A percentile compares a stretch with the other conserved stretches of the same genome.
Conservation (phyloP, 92 coral and sea anemone species). For the Desmophyllum pertusum region DNA sequence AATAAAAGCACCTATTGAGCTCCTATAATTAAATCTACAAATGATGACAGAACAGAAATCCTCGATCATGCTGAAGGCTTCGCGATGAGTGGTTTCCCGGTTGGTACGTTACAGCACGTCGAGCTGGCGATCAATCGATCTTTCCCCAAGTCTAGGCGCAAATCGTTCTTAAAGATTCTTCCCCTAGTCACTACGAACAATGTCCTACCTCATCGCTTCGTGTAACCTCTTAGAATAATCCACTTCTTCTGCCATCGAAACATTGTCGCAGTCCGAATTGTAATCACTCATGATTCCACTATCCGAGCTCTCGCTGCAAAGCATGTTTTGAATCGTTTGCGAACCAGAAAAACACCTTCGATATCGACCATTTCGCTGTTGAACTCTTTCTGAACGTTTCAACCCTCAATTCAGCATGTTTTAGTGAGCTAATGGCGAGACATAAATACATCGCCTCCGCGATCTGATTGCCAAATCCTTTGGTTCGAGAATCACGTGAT, state of each 20-base stretch:
- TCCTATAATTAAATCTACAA: too few relatives aligned
- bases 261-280: conserved; percentile 23
- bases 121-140: too few relatives aligned
- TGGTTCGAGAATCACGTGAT: not conserved
- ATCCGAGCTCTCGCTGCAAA: not conserved
- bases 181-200: not conserved
- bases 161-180: too few relatives aligned
- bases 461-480: not conserved
- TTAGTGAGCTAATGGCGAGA: not conserved
- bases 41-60: too few relatives aligned
- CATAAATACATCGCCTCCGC: not conserved
- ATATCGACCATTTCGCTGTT: conserved; percentile 12
- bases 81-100: too few relatives aligned
- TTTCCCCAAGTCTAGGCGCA: too few relatives aligned
- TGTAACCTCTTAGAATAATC: conserved; percentile 14
- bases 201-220: conserved; percentile 23
- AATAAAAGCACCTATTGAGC: too few relatives aligned
- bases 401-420: not conserved
- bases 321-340: not conserved
- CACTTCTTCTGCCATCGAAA: not conserved
- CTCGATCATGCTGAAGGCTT: too few relatives aligned
- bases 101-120: too few relatives aligned
- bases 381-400: not conserved
- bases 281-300: conserved; percentile 29
- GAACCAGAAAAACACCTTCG: not conserved